Conservation (phyloP, 2,113 vertebrate species). For the Thamnaconus septentrionalis region DNA sequence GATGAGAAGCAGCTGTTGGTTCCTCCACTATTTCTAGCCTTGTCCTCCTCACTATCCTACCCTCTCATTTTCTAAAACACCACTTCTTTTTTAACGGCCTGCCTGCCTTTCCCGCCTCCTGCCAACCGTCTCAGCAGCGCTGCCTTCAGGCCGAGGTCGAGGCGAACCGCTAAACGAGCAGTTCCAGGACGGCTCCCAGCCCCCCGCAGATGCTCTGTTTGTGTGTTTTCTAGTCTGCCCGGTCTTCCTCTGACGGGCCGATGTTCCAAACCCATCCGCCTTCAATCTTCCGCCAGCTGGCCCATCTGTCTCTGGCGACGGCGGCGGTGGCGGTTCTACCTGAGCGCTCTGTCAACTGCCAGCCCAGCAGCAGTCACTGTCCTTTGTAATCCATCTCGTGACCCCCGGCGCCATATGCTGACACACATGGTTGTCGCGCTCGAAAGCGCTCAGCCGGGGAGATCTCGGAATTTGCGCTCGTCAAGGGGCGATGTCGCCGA, state of each 20-base stretch:
- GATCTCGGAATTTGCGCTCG: constrained; percentile 32
- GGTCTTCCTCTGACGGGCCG: constrained; percentile 23
- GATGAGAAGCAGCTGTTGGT: constrained; percentile 64
- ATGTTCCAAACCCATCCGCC: constrained; percentile 26
- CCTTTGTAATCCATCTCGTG: constrained; percentile 39
- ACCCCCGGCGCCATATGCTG: constrained; percentile 33
- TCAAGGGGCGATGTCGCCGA: constrained; percentile 42
- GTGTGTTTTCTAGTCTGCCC: constrained; percentile 28
- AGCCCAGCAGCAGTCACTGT: constrained; percentile 27
- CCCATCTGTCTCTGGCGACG: constrained; percentile 29
- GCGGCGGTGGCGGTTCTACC: constrained; percentile 11
- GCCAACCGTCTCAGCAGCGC: constrained; percentile 27
- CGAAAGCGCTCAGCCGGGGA: constrained; percentile 12
- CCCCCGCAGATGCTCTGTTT: constrained; percentile 40
- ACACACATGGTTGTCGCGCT: not conserved
- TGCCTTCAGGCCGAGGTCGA: constrained; percentile 28
- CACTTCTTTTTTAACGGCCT: constrained; percentile 34
- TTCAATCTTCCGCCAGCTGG: constrained; percentile 2
- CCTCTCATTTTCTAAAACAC: constrained; percentile 78
- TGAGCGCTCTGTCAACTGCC: constrained; percentile 17
- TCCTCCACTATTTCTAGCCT: constrained; percentile 69
- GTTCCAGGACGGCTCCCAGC: constrained; percentile 40
- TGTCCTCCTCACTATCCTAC: constrained; percentile 56
- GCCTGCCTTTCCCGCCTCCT: constrained; percentile 10
- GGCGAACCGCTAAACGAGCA: constrained; percentile 50